Base-by-base conservation (phyloP, 2,113 vertebrate species). In the Chaetops frenatus region DNA sequence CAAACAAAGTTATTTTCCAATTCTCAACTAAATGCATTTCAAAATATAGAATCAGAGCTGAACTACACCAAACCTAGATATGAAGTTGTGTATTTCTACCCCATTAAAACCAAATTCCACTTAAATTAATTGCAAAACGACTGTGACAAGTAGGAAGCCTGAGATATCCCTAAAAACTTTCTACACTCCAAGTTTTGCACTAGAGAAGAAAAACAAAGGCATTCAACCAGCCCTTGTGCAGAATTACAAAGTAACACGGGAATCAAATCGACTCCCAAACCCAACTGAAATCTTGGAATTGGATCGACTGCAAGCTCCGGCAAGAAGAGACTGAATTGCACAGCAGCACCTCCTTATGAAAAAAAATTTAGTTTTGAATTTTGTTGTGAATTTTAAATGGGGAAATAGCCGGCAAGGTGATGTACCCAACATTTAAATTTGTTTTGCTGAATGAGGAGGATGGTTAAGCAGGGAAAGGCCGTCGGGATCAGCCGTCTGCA, bases 401-500 rank as follows among this genome's bases (percentile, higher is more conserved):
- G 9, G 48, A 48, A 25, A 36, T 16, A 35, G 20, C 1, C 19
- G 65, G 71, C 64, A 47, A 33, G 80, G 9, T 5, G n/a, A 44
- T 36, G 50, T 33, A 10, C 2, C 21, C n/a, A 35, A 17, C 19
- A 17, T 10, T 66, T 4, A 11, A 24, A 33, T 58, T 19, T 8
- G 35, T 45, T 76, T 60, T 38, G 65, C 47, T 19, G 87, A 18
- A 33, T 5, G 54, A 53, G 44, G 35, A 28, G 36, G n/a, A 11
- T 1, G 25, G 58, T 1, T 2, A 9, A 60, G 38, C 0, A 3
- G 2, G 3, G 40, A 12, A 31, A 36, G 73, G 69, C 3, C 0
- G 0, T 12, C 5, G 17, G 74, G 36, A 56, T 40, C 45, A 24
- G 82, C 24, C 1, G 2, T 9, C 71, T 27, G 61, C 61, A 23